Base-by-base conservation (phyloP, 2,113 vertebrate genomes). In the Labeo catla region DNA sequence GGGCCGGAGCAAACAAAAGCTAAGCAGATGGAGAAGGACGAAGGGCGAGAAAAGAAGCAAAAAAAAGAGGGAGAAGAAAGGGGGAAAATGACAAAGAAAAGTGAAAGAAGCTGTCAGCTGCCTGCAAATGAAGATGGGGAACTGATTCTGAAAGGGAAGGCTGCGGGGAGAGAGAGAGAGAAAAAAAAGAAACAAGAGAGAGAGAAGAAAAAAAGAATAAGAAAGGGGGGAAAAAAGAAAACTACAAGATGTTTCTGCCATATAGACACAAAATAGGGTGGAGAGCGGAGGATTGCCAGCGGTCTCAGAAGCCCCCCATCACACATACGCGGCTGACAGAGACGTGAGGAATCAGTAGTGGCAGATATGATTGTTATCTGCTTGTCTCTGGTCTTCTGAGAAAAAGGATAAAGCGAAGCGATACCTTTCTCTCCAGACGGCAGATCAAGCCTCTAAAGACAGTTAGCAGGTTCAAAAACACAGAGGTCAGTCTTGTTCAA, bases 1-100 rank as follows among this genome's bases (percentile, higher is more conserved):
- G 95, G 94, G 96, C 96, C 95, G 92, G 93, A 96, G 96, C 97
- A 98, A 97, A 99, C 97, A 99, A 98, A 99, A 99, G 98, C 97
- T 95, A 97, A 98, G 98, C 97, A 99, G 97, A 99, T 98, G 98
- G 96, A 96, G 95, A 94, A 96, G 94, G 95, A 93, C 91, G 95
- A 95, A 95, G 94, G 93, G 95, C 93, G 92, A 93, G 90, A 94
- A 94, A 92, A 92, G 85, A 84, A 86, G 81, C 88, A 87, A 87
- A 88, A 70, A 88, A 95, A 95, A 96, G 94, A 94, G 95, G 94
- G 96, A 93, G 95, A 94, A 87, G 92, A 90, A 84, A 91, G 57
- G 93, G 57, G 95, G 95, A 94, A 96, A 92, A 94, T 95, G 90
- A 93, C 95, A 96, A 96, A 96, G 96, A 95, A 95, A 97, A 96